Evolutionary conservation across 2,113 vertebrate genomes (phyloP), one percentile per base, ranked within the genome.

Genomic region (Hypanus sabinus): DNA sequence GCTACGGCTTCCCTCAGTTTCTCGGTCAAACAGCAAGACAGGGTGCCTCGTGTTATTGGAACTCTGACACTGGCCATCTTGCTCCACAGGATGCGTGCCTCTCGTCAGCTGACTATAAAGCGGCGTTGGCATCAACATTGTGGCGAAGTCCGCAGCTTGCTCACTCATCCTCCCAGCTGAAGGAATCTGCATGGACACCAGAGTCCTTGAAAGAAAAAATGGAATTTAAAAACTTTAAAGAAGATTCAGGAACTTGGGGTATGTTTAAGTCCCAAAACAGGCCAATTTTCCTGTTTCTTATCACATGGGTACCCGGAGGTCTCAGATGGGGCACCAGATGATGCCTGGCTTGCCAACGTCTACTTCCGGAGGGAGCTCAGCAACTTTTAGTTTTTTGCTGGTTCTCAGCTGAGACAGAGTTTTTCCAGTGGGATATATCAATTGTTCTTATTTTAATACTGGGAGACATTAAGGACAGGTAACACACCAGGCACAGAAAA

Each of bases 51-150:
- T 75, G 70, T 24, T 73, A 75, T 46, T 46, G 91, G 91, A 93
- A 75, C 91, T 93, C 91, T 93, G 91, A 93, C 91, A 93, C 91
- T 93, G 91, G 91, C 91, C 91, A 93, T 93, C 91, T 93, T 93
- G 91, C 91, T 93, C 91, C 91, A 93, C 91, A 93, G 91, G 91
- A 93, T 93, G 91, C 91, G 36, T 73, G 91, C 91, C 91, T 93
- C 70, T 30, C 73, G 70, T 93, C 91, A 70, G 70, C 91, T 93
- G 91, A 93, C 68, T 93, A 93, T 46, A 93, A 93, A 93, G 24
- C 70, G 24, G 70, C 91, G 24, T 70, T 93, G 91, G 70, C 91
- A 73, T 93, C 91, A 70, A 93, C 91, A 1, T 73, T 93, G 91
- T 93, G 91, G 91, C 73, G 91, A 93, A 73, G 91, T 75, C 91